Base-by-base conservation (phyloP, 2,113 vertebrate species). In the Corynorhinus townsendii region DNA sequence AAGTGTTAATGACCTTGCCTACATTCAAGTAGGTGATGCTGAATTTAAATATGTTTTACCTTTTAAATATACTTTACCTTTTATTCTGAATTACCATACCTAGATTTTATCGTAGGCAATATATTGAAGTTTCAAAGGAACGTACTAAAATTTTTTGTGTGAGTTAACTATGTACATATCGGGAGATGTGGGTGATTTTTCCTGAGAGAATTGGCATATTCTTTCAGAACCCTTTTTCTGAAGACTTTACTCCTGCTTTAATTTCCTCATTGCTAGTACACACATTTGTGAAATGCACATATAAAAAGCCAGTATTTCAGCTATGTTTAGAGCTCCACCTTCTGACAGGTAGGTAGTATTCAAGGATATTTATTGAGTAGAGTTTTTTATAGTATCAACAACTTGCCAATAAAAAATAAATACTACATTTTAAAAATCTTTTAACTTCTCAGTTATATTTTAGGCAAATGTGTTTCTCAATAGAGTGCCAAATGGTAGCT, bases 241-340 rank as follows among this genome's bases (percentile, higher is more conserved):
- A 96, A 96, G 93, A 94, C 86, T 97, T 94, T 92, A 62, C 59
- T 90, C 4, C 45, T 91, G 93, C 95, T 96, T 92, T 81, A 59
- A 33, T 93, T 85, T 88, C 77, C 56, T 95, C 79, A 10, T 88
- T 92, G 22, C 56, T 10, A 59, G 59, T 62, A 91, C n/a, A 84
- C 69, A 83, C 64, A 90, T 92, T 88, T 97, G 89, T 96, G 82
- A 96, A 89, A 93, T 95, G 89, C 85, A 24, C 86, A 73, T 90
- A 76, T 75, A 33, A 84, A 87, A 95, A 91, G 81, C 30, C 4
- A 85, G 66, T 49, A 52, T 72, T 85, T 97, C 96, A 96, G 96
- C 95, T 96, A 98, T 98, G 98, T 97, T 97, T 91, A 98, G 98
- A 98, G 98, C 98, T 98, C 98, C 98, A 98, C 97, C 98, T 98